A percentile compares a stretch with the other conserved stretches of the same genome.
Conservation (phyloP, 2,888 invertebrate genomes). For the Epinotia demarniana region DNA sequence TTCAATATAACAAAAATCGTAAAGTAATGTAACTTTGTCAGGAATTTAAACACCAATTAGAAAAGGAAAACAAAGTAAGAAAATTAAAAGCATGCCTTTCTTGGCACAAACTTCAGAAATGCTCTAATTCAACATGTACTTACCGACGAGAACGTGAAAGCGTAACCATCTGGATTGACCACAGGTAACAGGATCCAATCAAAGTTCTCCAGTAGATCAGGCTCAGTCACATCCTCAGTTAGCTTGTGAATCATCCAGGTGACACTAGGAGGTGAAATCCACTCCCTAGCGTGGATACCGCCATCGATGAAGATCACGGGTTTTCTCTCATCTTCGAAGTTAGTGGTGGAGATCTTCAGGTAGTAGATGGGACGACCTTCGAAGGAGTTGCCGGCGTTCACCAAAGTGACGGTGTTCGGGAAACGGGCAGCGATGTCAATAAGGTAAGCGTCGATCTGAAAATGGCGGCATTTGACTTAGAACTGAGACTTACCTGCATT, state of each 20-base stretch:
- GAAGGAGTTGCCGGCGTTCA: slow-evolving; percentile 81
- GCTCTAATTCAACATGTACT: slow-evolving; percentile 51
- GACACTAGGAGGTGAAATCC: slow-evolving; percentile 88
- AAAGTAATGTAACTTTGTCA: too few species aligned
- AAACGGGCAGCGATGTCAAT: slow-evolving; percentile 71
- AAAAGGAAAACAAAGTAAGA: too few species aligned
- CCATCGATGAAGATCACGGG: slow-evolving; percentile 86
- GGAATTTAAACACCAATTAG: too few species aligned
- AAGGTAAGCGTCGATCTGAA: slow-evolving; percentile 77
- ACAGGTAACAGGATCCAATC: slow-evolving; percentile 88
- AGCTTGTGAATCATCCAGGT: slow-evolving; percentile 87
- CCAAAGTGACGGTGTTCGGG: slow-evolving; percentile 77
- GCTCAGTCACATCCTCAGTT: slow-evolving; percentile 83
- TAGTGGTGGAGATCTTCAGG: slow-evolving; percentile 85
- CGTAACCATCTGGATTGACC: slow-evolving; percentile 90
- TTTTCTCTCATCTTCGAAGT: slow-evolving; percentile 70
- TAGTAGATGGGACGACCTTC: slow-evolving; percentile 84
- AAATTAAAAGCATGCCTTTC: too few species aligned
- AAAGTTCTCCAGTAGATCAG: slow-evolving; percentile 82
- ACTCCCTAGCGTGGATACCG: slow-evolving; percentile 88
- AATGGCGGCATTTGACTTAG: slow-evolving; percentile 16
- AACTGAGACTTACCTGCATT: too few species aligned
- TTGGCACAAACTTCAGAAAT: too few species aligned
- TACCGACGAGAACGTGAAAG: slow-evolving; percentile 78
- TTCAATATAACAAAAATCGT: too few species aligned